Evolutionary conservation across 2,888 invertebrate species (phyloP).

Genomic region (Cerastoderma edule): DNA sequence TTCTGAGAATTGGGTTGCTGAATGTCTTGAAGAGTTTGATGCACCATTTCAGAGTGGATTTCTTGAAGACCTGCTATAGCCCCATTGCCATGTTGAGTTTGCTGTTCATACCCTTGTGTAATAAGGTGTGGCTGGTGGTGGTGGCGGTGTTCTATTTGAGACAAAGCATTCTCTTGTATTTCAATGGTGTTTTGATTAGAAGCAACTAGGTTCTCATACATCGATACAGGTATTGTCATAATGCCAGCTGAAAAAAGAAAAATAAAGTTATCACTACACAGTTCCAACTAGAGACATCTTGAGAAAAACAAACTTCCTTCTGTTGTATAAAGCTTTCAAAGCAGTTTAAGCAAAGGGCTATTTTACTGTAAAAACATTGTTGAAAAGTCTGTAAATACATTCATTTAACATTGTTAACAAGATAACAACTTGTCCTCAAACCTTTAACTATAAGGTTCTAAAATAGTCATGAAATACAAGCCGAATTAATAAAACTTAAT

Average conservation of each 20-base stretch:
- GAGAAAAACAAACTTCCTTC: too few species aligned
- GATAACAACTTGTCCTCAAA: too few species aligned
- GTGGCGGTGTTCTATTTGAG: slow-evolving; percentile 35
- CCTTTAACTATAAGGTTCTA: too few species aligned
- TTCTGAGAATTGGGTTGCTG: slow-evolving; percentile 20
- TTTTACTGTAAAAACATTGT: too few species aligned
- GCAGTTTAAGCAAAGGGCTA: too few species aligned
- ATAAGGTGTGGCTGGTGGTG: slow-evolving; percentile 27
- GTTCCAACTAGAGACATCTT: too few species aligned
- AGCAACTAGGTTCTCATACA: slow-evolving; percentile 98
- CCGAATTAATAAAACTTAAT: too few species aligned
- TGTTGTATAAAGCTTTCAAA: too few species aligned
- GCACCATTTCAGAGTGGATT: slow-evolving; percentile 18
- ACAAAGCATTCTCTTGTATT: slow-evolving; percentile 32
- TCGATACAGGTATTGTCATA: slow-evolving; percentile 97
- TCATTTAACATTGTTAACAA: too few species aligned
- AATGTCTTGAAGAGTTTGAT: slow-evolving; percentile 33
- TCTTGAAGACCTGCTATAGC: slow-evolving; percentile 7
- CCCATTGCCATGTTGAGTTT: slow-evolving; percentile 9
- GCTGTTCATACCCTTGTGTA: slow-evolving; percentile 33
- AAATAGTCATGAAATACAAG: too few species aligned
- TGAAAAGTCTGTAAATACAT: too few species aligned
- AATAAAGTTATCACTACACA: too few species aligned
- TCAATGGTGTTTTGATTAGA: slow-evolving; percentile 36
- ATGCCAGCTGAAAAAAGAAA: slow-evolving; percentile 89